phyloP scores from a whole-genome alignment of 2,113 vertebrate species.

The Brachirus orientalis region DNA sequence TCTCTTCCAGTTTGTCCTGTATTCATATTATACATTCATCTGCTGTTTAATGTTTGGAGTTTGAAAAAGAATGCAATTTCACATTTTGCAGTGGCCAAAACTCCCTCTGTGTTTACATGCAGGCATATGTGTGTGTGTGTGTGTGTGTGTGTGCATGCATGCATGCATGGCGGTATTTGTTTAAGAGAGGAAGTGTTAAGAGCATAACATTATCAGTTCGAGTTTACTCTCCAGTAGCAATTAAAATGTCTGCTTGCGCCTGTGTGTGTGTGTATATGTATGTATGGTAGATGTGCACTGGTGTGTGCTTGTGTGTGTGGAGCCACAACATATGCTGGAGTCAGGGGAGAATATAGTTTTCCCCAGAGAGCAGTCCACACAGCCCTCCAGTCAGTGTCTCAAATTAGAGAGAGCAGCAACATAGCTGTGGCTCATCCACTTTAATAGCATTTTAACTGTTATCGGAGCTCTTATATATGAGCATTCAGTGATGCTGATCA shows the following conservation, averaged over 20 bases:
- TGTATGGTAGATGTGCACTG: conserved; percentile 1
- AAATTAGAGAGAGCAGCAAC: conserved; percentile 90
- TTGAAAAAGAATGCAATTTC: neutral
- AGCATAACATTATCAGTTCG: neutral
- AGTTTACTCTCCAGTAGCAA: conserved; percentile 53
- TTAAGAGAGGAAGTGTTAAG: conserved; percentile 6
- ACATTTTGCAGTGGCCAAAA: neutral
- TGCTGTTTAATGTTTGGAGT: conserved; percentile 15
- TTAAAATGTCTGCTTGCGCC: conserved; percentile 29
- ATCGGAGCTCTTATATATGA: conserved; percentile 88
- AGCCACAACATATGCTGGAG: conserved; percentile 58
- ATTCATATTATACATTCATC: conserved; percentile 26
- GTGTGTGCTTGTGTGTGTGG: conserved; percentile 26
- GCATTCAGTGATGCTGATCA: conserved; percentile 90
- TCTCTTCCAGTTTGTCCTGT: conserved; percentile 8
- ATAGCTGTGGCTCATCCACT: conserved; percentile 85
- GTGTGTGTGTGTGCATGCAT: neutral
- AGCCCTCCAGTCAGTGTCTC: conserved; percentile 89
- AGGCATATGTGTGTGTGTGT: neutral
- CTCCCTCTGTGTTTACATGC: neutral
- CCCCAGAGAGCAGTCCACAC: conserved; percentile 86
- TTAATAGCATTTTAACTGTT: conserved; percentile 93
- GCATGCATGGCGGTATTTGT: conserved; percentile 41
- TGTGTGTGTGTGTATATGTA: conserved; percentile 20
- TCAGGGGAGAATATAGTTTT: conserved; percentile 65